Evolutionary conservation across 2,888 invertebrate genomes (phyloP), one percentile per base, ranked within the genome.

Genomic region (Nasonovia ribisnigri): DNA sequence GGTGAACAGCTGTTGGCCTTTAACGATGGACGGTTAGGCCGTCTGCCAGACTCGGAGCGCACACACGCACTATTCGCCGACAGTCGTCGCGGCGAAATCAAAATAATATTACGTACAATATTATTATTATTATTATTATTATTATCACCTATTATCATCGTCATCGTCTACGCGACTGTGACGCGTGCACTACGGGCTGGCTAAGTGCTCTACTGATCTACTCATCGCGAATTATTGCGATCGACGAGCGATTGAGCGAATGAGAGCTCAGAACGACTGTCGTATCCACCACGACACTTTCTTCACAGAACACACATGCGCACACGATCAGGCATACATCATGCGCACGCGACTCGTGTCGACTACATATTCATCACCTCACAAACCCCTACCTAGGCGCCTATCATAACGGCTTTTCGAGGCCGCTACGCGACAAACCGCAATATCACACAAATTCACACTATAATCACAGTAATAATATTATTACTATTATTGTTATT

Each of bases 1-100:
- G 43, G 26, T 5, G 84, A 84, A 84, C 84, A 84, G 84, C 84
- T 84, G 84, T 84, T 43, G 84, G 84, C 43, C 84, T 43, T 26
- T 77, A 36, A 77, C 77, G 36, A 20, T 77, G 36, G 77, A 77
- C 77, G 77, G 77, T 36, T 77, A 36, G 77, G 77, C 46, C 86
- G 46, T n/a, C 46, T 86, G 86, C 86, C 43, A 86, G 46, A 46
- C 43, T 86, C 46, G 86, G 46, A 86, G 43, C 29, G 46, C 46
- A 16, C 16, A 86, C 46, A 86, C 46, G 29, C 86, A 86, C 29
- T 46, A 46, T 46, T 43, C 43, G 86, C 36, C 29, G 60, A 54
- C 77, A 16, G 36, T 84, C 13, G 29, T 13, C 43, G 86, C 46
- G 46, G 6, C 86, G 46, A 86, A 86, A 86, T 29, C 43, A 86